Evolutionary conservation across 2,797 vertebrate genomes (phyloP).

Genomic region (Streptopelia turtur): DNA sequence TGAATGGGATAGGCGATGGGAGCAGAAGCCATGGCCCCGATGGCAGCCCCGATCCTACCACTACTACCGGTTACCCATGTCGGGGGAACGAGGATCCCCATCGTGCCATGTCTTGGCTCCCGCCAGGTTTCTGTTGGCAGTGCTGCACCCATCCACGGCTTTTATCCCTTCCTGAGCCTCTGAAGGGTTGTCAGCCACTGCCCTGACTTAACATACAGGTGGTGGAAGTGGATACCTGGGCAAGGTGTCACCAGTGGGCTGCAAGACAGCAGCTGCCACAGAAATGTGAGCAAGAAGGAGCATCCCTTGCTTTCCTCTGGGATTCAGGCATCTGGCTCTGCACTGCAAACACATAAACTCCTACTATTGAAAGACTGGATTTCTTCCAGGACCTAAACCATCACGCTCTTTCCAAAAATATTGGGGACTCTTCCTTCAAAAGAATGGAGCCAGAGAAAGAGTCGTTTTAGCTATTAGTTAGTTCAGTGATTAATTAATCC

Average conservation of each 20-base stretch:
- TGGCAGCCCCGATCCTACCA: not conserved
- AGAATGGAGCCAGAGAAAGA: not conserved
- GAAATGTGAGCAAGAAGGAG: not conserved
- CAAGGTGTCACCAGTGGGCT: not conserved
- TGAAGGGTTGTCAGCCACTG: conserved; percentile 7
- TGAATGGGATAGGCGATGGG: not conserved
- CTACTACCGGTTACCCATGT: not conserved
- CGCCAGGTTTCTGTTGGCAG: conserved; percentile 48
- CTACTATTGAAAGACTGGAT: not conserved
- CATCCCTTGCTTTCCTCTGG: not conserved
- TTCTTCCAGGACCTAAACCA: not conserved
- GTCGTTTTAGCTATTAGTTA: not conserved
- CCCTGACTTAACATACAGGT: conserved; percentile 6
- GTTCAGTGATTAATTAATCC: not conserved
- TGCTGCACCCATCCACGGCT: not conserved
- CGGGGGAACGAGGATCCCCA: not conserved
- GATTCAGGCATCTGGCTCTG: not conserved
- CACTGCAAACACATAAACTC: not conserved
- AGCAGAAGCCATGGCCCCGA: not conserved
- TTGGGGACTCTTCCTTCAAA: not conserved
- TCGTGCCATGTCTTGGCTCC: not conserved
- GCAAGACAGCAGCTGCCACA: not conserved
- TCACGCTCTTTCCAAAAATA: rapidly evolving
- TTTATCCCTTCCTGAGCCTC: conserved; percentile 21
- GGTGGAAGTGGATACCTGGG: conserved; percentile 42